A percentile compares a stretch with the other conserved stretches of the same genome.
phyloP scores from a whole-genome alignment of 2,113 vertebrate genomes.

The Nannobrachium achirus region DNA sequence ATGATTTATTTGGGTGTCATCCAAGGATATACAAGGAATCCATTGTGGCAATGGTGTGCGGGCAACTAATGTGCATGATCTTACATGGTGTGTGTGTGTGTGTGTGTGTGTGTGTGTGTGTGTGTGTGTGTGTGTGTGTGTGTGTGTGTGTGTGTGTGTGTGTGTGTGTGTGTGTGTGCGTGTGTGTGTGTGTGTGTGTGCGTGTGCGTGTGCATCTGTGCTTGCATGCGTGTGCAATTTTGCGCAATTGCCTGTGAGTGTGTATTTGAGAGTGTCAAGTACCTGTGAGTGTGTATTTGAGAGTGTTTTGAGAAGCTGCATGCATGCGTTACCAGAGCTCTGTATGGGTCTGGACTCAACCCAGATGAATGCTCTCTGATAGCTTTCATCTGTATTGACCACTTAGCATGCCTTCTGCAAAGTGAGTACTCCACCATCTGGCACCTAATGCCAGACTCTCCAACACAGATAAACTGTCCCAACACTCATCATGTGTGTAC shows the following conservation, averaged over 20 bases:
- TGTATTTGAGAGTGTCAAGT: background rate
- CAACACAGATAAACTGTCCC: constrained; percentile 30
- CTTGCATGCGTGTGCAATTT: background rate
- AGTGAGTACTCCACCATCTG: constrained; percentile 12
- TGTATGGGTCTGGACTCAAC: constrained; percentile 10
- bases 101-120: background rate
- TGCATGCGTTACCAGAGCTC: background rate
- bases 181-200: constrained; percentile 8
- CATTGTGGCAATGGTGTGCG: too few species aligned
- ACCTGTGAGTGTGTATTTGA: background rate
- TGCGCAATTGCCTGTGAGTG: background rate
- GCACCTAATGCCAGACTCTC: constrained; percentile 14
- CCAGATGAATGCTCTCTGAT: constrained; percentile 22
- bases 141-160: background rate
- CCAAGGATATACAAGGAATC: too few species aligned
- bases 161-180: background rate
- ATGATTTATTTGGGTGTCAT: too few species aligned
- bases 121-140: constrained; percentile 8
- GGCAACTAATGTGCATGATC: background rate
- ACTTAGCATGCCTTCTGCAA: constrained; percentile 36
- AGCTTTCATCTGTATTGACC: constrained; percentile 31
- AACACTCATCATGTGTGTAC: background rate
- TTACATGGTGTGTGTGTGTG: background rate
- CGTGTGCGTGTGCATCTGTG: background rate
- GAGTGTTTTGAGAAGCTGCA: background rate